Percentiles rank a stretch among this genome's conserved stretches.
These are phyloP conservation scores for Sitta europaea DNA, from an alignment of 2,113 vertebrate genomes.

Conservation along the genomic window DNA sequence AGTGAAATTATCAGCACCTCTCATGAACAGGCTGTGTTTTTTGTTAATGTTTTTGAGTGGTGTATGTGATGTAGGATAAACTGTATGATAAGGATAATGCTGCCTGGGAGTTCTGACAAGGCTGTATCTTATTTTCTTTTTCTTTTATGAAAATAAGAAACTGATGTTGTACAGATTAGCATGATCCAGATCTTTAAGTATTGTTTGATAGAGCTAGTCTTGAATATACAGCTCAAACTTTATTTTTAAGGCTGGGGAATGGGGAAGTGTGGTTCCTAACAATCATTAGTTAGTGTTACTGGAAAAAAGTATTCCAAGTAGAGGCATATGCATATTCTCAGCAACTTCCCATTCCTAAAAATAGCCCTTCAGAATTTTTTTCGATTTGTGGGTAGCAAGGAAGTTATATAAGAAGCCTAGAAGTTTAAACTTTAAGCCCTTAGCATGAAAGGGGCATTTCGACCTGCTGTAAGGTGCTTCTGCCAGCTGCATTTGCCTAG, in stretches of 20 bases:
- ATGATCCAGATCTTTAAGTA: background rate
- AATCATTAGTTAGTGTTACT: background rate
- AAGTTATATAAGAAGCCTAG: background rate
- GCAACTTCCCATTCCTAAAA: background rate
- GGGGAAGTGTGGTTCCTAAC: background rate
- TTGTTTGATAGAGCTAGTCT: background rate
- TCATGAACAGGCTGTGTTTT: background rate
- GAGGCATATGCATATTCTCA: fast-evolving
- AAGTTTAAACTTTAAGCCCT: background rate
- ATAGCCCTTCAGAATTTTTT: background rate
- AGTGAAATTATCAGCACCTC: background rate
- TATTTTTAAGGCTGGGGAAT: background rate
- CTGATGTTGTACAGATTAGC: background rate
- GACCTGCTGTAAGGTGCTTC: background rate
- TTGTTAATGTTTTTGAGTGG: background rate
- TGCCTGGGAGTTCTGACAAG: background rate
- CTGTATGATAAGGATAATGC: background rate
- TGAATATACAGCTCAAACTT: background rate
- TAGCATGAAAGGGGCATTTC: background rate
- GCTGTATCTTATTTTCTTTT: background rate
- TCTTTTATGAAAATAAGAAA: background rate
- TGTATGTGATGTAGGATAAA: background rate
- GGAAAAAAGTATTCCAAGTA: background rate
- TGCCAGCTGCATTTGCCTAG: background rate
- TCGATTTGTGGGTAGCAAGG: background rate